Conservation (phyloP, 2,797 vertebrate genomes). For the Lutjanus argentimaculatus region DNA sequence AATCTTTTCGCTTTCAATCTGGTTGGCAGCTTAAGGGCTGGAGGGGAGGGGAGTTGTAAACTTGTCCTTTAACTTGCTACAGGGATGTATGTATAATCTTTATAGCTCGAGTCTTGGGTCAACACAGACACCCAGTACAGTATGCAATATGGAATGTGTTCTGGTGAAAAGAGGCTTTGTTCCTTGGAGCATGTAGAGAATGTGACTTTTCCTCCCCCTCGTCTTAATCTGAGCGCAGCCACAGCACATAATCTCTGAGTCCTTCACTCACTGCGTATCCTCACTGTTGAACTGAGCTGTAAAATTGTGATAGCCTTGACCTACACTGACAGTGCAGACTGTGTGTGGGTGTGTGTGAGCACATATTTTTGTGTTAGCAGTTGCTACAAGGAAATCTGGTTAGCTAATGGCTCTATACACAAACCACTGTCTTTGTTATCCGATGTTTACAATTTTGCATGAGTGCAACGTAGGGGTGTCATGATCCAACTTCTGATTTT, state of each 20-base stretch:
- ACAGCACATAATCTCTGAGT: conserved; percentile 57
- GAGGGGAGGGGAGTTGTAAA: conserved; percentile 2
- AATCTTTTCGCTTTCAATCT: conserved; percentile 27
- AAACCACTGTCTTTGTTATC: background rate
- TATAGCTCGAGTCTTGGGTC: conserved; percentile 30
- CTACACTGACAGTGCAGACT: conserved; percentile 18
- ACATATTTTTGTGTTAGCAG: conserved; percentile 10
- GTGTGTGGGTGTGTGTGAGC: conserved; percentile 17
- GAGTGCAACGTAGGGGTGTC: too few relatives aligned
- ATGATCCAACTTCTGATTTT: too few relatives aligned
- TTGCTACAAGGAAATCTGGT: background rate
- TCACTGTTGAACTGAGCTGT: conserved; percentile 22
- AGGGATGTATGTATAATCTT: conserved; percentile 7
- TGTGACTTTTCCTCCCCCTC: conserved; percentile 67
- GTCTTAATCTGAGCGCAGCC: conserved; percentile 64
- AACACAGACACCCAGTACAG: conserved; percentile 44
- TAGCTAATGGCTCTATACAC: too few relatives aligned
- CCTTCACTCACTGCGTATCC: conserved; percentile 32
- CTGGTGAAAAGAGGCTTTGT: conserved; percentile 77
- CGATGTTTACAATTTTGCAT: background rate
- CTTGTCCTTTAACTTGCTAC: background rate
- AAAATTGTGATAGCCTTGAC: conserved; percentile 52
- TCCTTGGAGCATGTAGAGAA: conserved; percentile 66
- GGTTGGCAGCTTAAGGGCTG: background rate
- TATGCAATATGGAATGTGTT: conserved; percentile 62